A percentile compares a stretch with the other conserved stretches of the same genome.
Evolutionary conservation across 1,140 invertebrate species (phyloP).

Genomic region (Dendrolimus punctatus): DNA sequence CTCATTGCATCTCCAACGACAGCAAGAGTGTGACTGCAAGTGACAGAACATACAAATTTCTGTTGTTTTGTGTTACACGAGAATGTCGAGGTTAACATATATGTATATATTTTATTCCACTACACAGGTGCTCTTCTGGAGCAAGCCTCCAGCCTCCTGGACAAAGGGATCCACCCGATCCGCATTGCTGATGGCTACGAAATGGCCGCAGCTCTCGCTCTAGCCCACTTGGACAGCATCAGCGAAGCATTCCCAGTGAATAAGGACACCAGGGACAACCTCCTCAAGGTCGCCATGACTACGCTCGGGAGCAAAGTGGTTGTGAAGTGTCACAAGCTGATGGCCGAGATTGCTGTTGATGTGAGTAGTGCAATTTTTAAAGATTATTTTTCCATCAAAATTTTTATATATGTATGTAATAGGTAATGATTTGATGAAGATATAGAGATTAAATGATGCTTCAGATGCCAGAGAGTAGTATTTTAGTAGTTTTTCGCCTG

Average conservation of each 20-base stretch:
- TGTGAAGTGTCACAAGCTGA: constrained; percentile 93
- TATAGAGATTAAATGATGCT: too few species aligned
- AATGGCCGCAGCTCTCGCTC: constrained; percentile 93
- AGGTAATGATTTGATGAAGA: too few species aligned
- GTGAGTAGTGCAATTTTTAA: constrained; percentile 56
- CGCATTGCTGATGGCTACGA: constrained; percentile 99
- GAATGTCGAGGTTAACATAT: background rate
- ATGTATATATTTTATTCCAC: background rate
- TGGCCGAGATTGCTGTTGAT: constrained; percentile 99
- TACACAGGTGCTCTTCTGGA: constrained; percentile 92
- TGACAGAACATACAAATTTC: too few species aligned
- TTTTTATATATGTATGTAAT: too few species aligned
- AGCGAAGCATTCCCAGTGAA: constrained; percentile 92
- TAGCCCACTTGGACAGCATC: constrained; percentile 90
- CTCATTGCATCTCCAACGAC: too few species aligned
- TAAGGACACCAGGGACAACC: constrained; percentile 86
- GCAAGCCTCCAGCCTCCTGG: constrained; percentile 93
- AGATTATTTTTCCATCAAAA: too few species aligned
- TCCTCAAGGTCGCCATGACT: constrained; percentile 97
- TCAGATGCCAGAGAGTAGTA: too few species aligned
- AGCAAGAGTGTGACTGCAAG: too few species aligned
- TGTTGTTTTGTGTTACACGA: too few species aligned
- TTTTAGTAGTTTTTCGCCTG: too few species aligned
- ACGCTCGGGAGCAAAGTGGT: constrained; percentile 99
- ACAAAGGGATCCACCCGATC: constrained; percentile 98